These are phyloP conservation scores for Caenorhabditis doughertyi DNA, from an alignment of 2,888 invertebrate species.

Conservation along the genomic window DNA sequence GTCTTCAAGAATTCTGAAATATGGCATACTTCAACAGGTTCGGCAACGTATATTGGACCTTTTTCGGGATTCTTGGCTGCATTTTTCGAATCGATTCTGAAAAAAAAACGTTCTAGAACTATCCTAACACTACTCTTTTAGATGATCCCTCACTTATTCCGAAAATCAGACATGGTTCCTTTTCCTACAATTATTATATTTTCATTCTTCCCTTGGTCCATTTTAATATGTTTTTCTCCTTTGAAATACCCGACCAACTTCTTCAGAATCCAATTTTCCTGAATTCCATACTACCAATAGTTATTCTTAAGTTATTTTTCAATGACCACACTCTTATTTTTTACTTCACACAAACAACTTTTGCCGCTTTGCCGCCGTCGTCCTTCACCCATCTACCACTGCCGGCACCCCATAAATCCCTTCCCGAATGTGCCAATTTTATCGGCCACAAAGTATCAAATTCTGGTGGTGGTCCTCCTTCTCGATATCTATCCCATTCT, in stretches of 20 bases:
- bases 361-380: constrained; percentile 6
- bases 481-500: constrained; percentile 16
- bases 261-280: neutral
- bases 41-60: constrained; percentile 73
- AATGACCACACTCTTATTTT: constrained; percentile 18
- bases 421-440: constrained; percentile 54
- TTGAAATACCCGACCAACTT: neutral
- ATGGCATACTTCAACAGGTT: constrained; percentile 67
- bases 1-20: neutral
- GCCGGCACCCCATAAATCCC: constrained; percentile 55
- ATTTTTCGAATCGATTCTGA: constrained; percentile 57
- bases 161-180: too few relatives aligned
- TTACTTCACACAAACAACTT: constrained; percentile 24
- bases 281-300: constrained; percentile 21
- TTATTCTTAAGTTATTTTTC: constrained; percentile 14
- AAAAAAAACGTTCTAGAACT: neutral
- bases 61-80: constrained; percentile 58
- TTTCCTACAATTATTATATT: neutral
- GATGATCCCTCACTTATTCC: too few relatives aligned
- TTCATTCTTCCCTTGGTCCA: neutral
- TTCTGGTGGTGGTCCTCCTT: constrained; percentile 28
- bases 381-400: neutral
- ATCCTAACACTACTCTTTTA: too few relatives aligned
- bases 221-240: neutral
- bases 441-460: constrained; percentile 56